Base-by-base conservation (phyloP, 2,113 vertebrate genomes). In the Amblyopsis rosae region DNA sequence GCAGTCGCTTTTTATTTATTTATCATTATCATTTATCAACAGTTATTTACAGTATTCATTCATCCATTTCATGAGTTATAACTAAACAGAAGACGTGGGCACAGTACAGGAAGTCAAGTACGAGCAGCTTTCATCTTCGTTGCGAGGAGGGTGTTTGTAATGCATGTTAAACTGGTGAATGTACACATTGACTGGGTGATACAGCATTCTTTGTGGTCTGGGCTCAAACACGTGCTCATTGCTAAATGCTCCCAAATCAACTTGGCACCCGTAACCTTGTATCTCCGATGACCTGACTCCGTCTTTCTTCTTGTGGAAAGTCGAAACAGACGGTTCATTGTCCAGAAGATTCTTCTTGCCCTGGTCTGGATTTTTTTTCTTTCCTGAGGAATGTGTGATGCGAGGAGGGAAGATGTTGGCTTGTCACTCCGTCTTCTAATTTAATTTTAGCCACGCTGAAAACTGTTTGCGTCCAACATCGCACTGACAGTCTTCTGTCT, bases 401-500 rank as follows among this genome's bases (percentile, higher is more conserved):
- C 74, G 64, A 85, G 74, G 78, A 84, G 68, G 65, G 84, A 83
- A 87, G 75, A 79, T 70, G 81, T 55, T 81, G 65, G 57, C 72
- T 9, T 62, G 47, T 11, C n/a, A 17, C 73, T 82, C 83, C 84
- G 71, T 77, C 60, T 76, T 80, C 81, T 87, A 79, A 90, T 91
- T 91, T 88, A 90, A 92, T 93, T 92, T 90, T 88, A 91, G 89
- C 79, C 64, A 58, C 10, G 70, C 82, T 81, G 84, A 83, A 88
- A 77, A 82, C 82, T 79, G 74, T 88, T 85, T 75, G 73, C 57
- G 54, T 87, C 79, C 74, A 82, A 51, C 53, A 63, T 19, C 12
- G 78, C 79, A 91, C 87, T 91, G 89, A 89, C 70, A 70, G 80
- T 70, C 81, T 84, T 91, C 88, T 90, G 86, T 88, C 86, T 82